These are phyloP conservation scores for Empis livida DNA, from an alignment of 2,888 invertebrate genomes.

Conservation along the genomic window DNA sequence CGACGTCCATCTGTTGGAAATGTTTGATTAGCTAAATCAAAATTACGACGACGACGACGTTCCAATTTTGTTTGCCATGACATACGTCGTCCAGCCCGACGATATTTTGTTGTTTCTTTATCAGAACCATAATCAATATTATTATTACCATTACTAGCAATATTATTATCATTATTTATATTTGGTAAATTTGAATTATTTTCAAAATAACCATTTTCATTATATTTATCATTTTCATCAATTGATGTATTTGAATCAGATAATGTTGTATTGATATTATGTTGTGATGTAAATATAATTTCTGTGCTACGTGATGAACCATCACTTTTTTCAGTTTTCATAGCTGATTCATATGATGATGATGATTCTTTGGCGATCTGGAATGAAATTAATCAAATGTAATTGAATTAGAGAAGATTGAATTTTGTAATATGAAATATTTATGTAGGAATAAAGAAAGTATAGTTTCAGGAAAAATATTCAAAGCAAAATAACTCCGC, in stretches of 20 bases:
- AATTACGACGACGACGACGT: constrained; percentile 32
- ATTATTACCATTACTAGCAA: too few species aligned
- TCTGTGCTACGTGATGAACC: constrained; percentile 26
- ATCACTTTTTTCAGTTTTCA: constrained; percentile 33
- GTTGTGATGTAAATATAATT: constrained; percentile 19
- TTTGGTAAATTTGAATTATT: constrained; percentile 23
- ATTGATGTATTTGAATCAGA: background rate
- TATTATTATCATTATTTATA: constrained; percentile 4
- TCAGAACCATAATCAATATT: too few species aligned
- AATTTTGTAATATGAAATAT: too few species aligned
- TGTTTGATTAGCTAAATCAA: constrained; percentile 25
- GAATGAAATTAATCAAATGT: constrained; percentile 1
- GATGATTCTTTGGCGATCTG: constrained; percentile 17
- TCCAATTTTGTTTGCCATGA: constrained; percentile 35
- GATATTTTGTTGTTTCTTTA: constrained; percentile 19
- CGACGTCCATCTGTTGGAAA: constrained; percentile 15
- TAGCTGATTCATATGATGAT: constrained; percentile 29
- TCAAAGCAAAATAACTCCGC: too few species aligned
- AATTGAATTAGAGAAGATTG: background rate
- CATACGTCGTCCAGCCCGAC: constrained; percentile 32
- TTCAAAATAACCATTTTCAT: constrained; percentile 23
- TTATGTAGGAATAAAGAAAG: background rate
- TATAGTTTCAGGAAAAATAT: background rate
- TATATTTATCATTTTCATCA: constrained; percentile 17
- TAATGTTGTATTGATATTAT: background rate